phyloP scores from a whole-genome alignment of 1,140 invertebrate species.

The Mycetomoellerius zeteki region DNA sequence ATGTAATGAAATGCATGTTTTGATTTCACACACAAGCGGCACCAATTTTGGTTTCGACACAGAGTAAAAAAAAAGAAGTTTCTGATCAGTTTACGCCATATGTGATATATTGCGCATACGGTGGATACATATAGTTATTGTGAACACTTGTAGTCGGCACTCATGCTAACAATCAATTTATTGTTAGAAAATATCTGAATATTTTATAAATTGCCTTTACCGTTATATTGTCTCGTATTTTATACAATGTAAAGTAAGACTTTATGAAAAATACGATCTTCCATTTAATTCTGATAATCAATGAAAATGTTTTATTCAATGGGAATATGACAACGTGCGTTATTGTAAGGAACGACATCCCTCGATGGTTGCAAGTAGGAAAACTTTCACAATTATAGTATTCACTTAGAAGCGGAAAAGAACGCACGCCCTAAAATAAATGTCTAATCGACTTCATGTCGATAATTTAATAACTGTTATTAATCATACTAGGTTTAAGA shows the following conservation, averaged over 20 bases:
- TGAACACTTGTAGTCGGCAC: neutral
- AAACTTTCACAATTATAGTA: neutral
- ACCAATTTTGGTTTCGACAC: neutral
- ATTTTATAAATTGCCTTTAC: neutral
- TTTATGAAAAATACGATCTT: neutral
- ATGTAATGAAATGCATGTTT: neutral
- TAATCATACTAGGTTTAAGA: neutral
- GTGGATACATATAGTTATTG: too few relatives aligned
- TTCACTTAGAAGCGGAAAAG: too few relatives aligned
- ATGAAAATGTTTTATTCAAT: too few relatives aligned
- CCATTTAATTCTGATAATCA: neutral
- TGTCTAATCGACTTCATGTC: neutral
- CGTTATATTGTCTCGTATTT: neutral
- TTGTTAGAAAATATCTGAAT: neutral
- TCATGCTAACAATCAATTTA: too few relatives aligned
- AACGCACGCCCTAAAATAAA: neutral
- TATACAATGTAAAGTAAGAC: neutral
- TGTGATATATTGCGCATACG: neutral
- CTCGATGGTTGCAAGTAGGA: neutral
- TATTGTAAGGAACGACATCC: neutral
- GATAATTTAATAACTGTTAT: neutral
- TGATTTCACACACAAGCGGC: neutral
- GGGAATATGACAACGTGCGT: too few relatives aligned
- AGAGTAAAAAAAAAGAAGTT: neutral
- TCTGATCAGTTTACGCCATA: neutral